Base-by-base conservation (phyloP, 2,113 vertebrate species). In the Dipodomys spectabilis region DNA sequence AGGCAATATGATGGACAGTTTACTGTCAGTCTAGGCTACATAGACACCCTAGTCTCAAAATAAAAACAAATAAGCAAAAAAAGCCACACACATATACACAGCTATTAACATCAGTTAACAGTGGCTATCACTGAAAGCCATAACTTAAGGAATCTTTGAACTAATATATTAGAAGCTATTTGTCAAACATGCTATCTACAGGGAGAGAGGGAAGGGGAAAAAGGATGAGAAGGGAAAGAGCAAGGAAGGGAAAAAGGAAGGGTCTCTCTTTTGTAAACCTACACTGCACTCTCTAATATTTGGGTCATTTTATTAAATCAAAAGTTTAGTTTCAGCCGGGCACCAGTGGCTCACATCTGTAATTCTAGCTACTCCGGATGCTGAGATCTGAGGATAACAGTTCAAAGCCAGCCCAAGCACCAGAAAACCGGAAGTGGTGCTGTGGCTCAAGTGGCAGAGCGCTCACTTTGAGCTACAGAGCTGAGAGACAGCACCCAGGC, bases 111-210 rank as follows among this genome's bases (percentile, higher is more conserved):
- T 73, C 28, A 74, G 35, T 79, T 69, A 94, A 67, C 53, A 86
- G 13, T 16, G 60, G 39, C 64, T 67, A 91, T 49, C 18, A 62
- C 15, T 81, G 5, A 35, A 23, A 92, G 60, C 60, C 5, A 90
- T 39, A 79, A 88, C 39, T 64, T 74, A 57, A 79, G 44, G 44
- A 92, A 19, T 68, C 87, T 19, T 79, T 86, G 20, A 91, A 73
- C n/a, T 91, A 68, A 44, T 27, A 44, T 65, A 88, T 44, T 88
- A n/a, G 57, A 74, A 45, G 35, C 39, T 84, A 83, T 0, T 74
- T 32, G 73, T 57, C 67, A 71, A 91, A 82, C 20, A 60, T 39
- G 8, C 53, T 57, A 57, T 57, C 53, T 13, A 27, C 15, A 45
- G 27, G 53, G 30, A 73, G 35, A 2, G 19, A 28, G 9, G 12